Evolutionary conservation across 2,888 invertebrate species (phyloP).

Genomic region (Elmis aenea): DNA sequence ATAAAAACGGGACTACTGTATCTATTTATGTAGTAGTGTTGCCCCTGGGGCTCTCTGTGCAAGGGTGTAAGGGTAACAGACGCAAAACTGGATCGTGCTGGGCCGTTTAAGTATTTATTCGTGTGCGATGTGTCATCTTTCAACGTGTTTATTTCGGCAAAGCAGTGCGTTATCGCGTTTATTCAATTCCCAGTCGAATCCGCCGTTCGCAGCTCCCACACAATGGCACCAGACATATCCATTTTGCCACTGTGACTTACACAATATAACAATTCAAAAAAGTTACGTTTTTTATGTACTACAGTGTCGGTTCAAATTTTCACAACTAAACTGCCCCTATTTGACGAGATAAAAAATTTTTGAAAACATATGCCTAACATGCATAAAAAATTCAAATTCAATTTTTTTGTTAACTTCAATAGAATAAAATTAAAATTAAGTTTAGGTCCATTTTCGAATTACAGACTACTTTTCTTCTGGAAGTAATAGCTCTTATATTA

Average conservation of each 20-base stretch:
- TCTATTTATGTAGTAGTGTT: conserved; percentile 10
- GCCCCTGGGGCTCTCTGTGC: conserved; percentile 14
- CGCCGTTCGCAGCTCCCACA: conserved; percentile 16
- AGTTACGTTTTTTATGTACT: conserved; percentile 18
- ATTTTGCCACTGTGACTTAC: conserved; percentile 21
- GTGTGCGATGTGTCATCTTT: conserved; percentile 21
- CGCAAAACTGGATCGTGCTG: conserved; percentile 8
- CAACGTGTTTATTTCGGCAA: conserved; percentile 17
- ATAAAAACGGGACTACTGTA: neutral
- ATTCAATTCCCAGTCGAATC: conserved; percentile 21
- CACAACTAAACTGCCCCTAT: too few relatives aligned
- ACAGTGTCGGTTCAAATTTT: too few relatives aligned
- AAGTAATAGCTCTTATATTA: too few relatives aligned
- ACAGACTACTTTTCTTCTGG: too few relatives aligned
- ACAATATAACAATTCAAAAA: conserved; percentile 22
- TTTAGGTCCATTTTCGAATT: too few relatives aligned
- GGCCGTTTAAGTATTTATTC: conserved; percentile 22
- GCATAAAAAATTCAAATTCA: too few relatives aligned
- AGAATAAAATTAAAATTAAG: too few relatives aligned
- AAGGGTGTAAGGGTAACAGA: conserved; percentile 7
- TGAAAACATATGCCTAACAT: too few relatives aligned
- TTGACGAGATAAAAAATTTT: too few relatives aligned
- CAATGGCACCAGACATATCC: conserved; percentile 19
- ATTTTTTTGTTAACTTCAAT: too few relatives aligned
- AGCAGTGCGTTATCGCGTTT: conserved; percentile 22